phyloP scores from a whole-genome alignment of 1,140 invertebrate genomes.

The Acyrthosiphon pisum region DNA sequence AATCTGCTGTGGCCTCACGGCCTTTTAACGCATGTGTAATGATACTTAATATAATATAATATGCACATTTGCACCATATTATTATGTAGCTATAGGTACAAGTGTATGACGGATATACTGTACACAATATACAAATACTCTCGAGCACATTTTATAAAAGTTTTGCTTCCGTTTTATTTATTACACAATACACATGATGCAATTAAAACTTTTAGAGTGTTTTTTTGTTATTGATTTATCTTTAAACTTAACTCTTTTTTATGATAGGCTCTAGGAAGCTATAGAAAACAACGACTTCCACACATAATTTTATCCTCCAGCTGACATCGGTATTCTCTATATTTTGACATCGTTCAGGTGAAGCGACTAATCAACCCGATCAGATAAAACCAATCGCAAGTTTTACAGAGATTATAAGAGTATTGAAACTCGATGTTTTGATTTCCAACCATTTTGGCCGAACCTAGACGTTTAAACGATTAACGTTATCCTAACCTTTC shows the following conservation, averaged over 20 bases:
- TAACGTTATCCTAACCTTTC: too few species aligned
- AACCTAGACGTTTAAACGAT: too few species aligned
- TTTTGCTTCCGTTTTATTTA: not conserved
- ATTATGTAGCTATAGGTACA: too few species aligned
- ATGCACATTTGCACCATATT: too few species aligned
- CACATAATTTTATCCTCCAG: not conserved
- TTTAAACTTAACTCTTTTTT: not conserved
- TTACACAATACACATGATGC: too few species aligned
- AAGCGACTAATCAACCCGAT: not conserved
- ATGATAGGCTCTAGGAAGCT: not conserved
- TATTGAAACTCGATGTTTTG: too few species aligned
- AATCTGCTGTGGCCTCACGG: not conserved
- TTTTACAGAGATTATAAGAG: not conserved
- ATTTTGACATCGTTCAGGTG: not conserved
- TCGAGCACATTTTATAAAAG: not conserved
- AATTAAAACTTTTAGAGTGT: not conserved
- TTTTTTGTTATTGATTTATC: not conserved
- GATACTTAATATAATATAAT: not conserved
- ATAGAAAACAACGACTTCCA: not conserved
- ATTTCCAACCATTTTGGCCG: too few species aligned
- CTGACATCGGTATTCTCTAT: not conserved
- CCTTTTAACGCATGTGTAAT: not conserved
- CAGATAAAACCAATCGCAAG: not conserved
- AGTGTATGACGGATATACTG: not conserved
- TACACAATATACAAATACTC: not conserved